Evolutionary conservation across 2,113 vertebrate genomes (phyloP).

Genomic region (Shinisaurus crocodilurus): DNA sequence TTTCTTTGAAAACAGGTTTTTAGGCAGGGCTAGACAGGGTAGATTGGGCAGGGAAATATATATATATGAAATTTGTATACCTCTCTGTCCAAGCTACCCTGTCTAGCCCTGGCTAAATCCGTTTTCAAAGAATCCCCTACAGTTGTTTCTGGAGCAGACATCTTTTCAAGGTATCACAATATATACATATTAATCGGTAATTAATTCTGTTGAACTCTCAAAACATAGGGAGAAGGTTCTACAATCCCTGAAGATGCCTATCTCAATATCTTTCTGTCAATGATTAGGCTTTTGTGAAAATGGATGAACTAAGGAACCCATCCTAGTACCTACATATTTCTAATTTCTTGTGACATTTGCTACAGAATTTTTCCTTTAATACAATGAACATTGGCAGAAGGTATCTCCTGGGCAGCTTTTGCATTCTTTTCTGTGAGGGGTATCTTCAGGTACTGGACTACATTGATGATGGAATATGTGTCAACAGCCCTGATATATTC

Average conservation of each 20-base stretch:
- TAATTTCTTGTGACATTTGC: not conserved
- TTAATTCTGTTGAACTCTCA: no score
- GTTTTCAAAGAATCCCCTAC: no score
- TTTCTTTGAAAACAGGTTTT: no score
- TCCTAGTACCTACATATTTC: not conserved
- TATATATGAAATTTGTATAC: no score
- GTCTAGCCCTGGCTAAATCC: no score
- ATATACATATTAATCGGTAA: not conserved
- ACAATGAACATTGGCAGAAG: not conserved
- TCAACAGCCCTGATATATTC: not conserved
- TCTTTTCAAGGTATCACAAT: not conserved
- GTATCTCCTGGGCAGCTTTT: not conserved
- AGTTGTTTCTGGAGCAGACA: not conserved
- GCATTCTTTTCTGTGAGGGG: not conserved
- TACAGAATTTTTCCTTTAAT: no score
- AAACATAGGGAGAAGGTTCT: no score
- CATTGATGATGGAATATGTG: not conserved
- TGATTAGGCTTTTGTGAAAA: not conserved
- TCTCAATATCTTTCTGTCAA: not conserved
- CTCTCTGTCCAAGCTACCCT: no score
- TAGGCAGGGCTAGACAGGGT: no score
- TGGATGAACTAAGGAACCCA: not conserved
- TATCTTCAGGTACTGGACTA: not conserved
- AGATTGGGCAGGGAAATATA: no score
- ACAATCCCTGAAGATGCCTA: no score